phyloP scores from a whole-genome alignment of 2,888 invertebrate species.

The Aplocera efformata region DNA sequence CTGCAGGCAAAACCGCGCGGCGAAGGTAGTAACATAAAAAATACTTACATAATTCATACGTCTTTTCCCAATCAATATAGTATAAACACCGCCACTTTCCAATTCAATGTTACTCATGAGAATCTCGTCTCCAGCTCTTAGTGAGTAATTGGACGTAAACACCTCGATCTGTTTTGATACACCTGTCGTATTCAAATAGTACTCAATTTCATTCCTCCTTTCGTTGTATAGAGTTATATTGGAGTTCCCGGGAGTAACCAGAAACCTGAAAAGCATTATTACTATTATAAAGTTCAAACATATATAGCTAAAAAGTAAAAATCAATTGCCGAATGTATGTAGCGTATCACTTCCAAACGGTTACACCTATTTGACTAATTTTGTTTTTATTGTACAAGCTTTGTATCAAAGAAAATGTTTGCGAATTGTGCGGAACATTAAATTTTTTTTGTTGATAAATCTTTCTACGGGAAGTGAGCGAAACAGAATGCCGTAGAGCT shows the following conservation, averaged over 20 bases:
- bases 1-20: too few species aligned
- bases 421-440: too few species aligned
- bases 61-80: conserved; percentile 39
- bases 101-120: conserved; percentile 36
- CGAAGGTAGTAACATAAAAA: not conserved
- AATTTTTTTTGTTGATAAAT: too few species aligned
- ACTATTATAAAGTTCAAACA: not conserved
- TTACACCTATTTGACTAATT: too few species aligned
- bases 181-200: conserved; percentile 28
- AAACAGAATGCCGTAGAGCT: too few species aligned
- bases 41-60: conserved; percentile 40
- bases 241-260: conserved; percentile 34
- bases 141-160: conserved; percentile 48
- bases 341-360: too few species aligned
- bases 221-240: conserved; percentile 46
- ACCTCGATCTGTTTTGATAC: conserved; percentile 48
- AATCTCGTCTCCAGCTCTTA: conserved; percentile 30
- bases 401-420: too few species aligned
- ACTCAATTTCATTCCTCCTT: conserved; percentile 42
- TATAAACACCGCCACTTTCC: conserved; percentile 55
- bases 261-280: conserved; percentile 35
- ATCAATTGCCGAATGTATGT: too few species aligned
- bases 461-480: too few species aligned
- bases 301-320: too few species aligned
- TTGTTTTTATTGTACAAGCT: too few species aligned